Percentiles rank a stretch among this genome's conserved stretches.
phyloP scores from a whole-genome alignment of 1,140 invertebrate genomes.

The Drosophila kanapiae region DNA sequence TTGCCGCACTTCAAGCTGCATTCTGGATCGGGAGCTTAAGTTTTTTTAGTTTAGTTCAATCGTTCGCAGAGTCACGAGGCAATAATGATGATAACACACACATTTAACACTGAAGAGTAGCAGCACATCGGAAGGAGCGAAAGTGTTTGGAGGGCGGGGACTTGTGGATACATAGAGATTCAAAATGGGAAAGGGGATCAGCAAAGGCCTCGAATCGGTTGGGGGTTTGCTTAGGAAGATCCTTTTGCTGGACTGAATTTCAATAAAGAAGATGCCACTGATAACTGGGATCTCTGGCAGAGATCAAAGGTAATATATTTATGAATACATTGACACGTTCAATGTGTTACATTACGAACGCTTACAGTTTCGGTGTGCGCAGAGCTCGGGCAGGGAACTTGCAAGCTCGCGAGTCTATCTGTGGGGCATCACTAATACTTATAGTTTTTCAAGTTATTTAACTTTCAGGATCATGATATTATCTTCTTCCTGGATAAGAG shows the following conservation, averaged over 20 bases:
- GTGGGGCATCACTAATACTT: no score
- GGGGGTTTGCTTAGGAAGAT: neutral
- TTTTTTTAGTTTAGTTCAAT: conserved; percentile 81
- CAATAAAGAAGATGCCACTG: neutral
- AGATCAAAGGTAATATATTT: neutral
- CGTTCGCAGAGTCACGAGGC: conserved; percentile 43
- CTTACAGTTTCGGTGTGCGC: no score
- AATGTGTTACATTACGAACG: no score
- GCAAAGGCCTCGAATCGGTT: neutral
- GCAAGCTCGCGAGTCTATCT: no score
- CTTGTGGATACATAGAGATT: conserved; percentile 8
- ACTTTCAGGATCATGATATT: neutral
- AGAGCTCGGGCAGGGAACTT: no score
- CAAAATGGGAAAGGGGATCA: neutral
- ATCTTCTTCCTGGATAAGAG: neutral
- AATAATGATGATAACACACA: conserved; percentile 11
- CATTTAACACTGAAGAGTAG: conserved; percentile 32
- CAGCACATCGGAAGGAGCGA: conserved; percentile 9
- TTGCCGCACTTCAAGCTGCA: conserved; percentile 94
- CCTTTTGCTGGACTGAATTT: neutral
- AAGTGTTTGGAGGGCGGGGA: neutral
- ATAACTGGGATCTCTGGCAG: neutral
- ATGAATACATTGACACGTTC: no score
- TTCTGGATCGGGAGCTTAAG: conserved; percentile 93
- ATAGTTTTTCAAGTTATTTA: no score